A percentile compares a stretch with the other conserved stretches of the same genome.
Evolutionary conservation across 2,797 vertebrate genomes (phyloP).

Genomic region (Scomberomorus guttatus): DNA sequence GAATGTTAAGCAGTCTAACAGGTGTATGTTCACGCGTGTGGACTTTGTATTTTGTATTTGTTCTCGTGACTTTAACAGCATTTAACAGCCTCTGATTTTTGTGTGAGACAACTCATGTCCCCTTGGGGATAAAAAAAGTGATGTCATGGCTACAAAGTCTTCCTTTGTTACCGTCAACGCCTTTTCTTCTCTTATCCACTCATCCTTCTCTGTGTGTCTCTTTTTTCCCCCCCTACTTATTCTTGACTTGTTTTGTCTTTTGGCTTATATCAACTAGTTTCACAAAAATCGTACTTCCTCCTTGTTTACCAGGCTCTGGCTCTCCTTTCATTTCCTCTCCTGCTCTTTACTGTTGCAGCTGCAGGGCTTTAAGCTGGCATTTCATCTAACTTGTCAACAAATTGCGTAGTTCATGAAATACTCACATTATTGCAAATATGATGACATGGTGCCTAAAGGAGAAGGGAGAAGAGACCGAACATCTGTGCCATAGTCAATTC

Average conservation of each 20-base stretch:
- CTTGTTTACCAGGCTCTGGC: background rate
- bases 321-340: conserved; percentile 13
- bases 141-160: conserved; percentile 72
- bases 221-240: background rate
- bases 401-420: conserved; percentile 23
- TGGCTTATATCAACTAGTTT: conserved; percentile 20
- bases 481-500: conserved; percentile 30
- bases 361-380: conserved; percentile 26
- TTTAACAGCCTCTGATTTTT: conserved; percentile 62
- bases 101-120: conserved; percentile 56
- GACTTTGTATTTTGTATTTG: conserved; percentile 26
- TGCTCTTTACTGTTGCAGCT: conserved; percentile 31
- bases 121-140: conserved; percentile 64
- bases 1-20: conserved; percentile 7
- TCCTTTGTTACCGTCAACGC: conserved; percentile 69
- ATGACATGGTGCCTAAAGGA: conserved; percentile 32
- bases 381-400: conserved; percentile 26
- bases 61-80: conserved; percentile 61
- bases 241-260: conserved; percentile 33
- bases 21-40: conserved; percentile 5
- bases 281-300: conserved; percentile 27
- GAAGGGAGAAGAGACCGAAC: background rate
- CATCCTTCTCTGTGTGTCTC: conserved; percentile 29
- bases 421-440: conserved; percentile 21
- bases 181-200: conserved; percentile 43